Conservation (phyloP, 2,113 vertebrate genomes). For the Dinomys branickii region DNA sequence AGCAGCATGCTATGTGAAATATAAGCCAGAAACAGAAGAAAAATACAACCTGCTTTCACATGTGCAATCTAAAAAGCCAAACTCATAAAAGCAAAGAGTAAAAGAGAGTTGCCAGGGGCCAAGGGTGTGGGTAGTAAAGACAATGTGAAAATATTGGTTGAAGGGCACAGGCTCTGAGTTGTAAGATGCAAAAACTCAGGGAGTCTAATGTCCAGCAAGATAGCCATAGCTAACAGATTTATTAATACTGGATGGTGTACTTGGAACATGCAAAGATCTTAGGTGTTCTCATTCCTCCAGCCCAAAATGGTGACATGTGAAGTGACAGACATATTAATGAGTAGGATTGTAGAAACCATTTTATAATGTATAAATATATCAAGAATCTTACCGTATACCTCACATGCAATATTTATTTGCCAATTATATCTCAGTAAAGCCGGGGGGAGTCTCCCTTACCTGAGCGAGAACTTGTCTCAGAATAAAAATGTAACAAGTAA, state of each 20-base stretch:
- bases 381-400: neutral
- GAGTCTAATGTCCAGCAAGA: neutral
- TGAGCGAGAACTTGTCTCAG: neutral
- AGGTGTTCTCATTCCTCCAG: neutral
- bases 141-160: neutral
- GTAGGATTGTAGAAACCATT: neutral
- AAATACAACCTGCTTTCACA: neutral
- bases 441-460: neutral
- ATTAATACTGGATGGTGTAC: neutral
- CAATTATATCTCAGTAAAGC: neutral
- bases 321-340: neutral
- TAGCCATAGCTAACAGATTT: neutral
- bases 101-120: neutral
- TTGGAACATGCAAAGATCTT: neutral
- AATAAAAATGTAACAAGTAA: neutral
- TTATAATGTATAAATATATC: neutral
- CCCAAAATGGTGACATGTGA: neutral
- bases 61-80: neutral
- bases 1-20: neutral
- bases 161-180: neutral
- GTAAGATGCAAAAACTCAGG: neutral
- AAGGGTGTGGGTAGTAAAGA: accelerated
- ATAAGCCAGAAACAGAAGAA: neutral
- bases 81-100: neutral
- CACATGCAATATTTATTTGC: neutral